A percentile compares a stretch with the other conserved stretches of the same genome.
These are phyloP conservation scores for Biston stratarius DNA, from an alignment of 2,888 invertebrate species.

Conservation along the genomic window DNA sequence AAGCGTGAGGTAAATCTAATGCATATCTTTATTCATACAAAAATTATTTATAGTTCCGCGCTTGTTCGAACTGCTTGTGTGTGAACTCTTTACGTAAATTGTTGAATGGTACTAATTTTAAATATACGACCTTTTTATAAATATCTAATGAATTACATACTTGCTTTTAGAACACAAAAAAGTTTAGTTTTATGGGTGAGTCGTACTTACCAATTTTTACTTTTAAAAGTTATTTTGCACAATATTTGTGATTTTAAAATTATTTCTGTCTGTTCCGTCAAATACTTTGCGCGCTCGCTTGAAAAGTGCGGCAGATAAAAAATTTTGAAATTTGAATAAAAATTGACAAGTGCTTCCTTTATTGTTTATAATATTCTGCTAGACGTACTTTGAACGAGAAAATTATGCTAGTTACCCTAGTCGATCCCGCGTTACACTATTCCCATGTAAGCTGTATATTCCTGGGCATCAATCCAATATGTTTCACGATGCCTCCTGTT, in stretches of 20 bases:
- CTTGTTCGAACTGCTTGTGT: conserved; percentile 5
- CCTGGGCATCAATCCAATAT: conserved; percentile 48
- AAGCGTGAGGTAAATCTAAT: conserved; percentile 35
- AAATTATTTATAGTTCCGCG: conserved; percentile 29
- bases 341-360: not conserved
- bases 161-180: too few relatives aligned
- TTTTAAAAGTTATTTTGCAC: too few relatives aligned
- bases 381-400: not conserved
- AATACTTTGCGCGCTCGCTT: not conserved
- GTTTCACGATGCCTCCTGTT: conserved; percentile 47
- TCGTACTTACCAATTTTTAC: too few relatives aligned
- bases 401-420: conserved; percentile 34
- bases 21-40: conserved; percentile 46
- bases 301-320: not conserved
- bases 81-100: not conserved
- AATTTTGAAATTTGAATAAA: not conserved
- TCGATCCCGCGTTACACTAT: conserved; percentile 30
- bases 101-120: conserved; percentile 21
- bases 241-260: too few relatives aligned
- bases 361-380: not conserved
- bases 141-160: conserved; percentile 8
- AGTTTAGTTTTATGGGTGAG: too few relatives aligned
- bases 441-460: conserved; percentile 18
- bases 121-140: conserved; percentile 33
- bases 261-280: not conserved